Evolutionary conservation across 2,113 vertebrate species (phyloP).

Genomic region (Gallinago media): DNA sequence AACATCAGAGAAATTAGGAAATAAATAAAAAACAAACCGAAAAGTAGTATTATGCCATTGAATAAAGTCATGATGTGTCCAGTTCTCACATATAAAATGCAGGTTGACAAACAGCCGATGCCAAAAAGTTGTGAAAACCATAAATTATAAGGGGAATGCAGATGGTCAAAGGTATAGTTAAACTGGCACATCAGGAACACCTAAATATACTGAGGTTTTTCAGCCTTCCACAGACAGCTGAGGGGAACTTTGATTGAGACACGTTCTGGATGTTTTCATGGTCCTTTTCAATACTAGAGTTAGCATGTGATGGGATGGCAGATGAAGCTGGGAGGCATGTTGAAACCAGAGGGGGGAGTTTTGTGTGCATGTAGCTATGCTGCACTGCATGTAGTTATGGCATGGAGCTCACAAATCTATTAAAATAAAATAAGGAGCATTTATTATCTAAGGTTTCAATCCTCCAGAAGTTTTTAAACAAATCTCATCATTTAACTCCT

Average conservation of each 20-base stretch:
- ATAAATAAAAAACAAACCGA: not conserved
- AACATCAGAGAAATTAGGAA: not conserved
- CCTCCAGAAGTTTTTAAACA: not conserved
- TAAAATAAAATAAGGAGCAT: not conserved
- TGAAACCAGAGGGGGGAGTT: not conserved
- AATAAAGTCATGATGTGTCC: not conserved
- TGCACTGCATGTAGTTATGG: fast-evolving
- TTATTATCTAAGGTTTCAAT: not conserved
- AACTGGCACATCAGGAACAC: not conserved
- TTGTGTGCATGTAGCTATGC: not conserved
- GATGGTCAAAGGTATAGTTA: not conserved
- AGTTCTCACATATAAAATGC: not conserved
- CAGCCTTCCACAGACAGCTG: not conserved
- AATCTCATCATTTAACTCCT: not conserved
- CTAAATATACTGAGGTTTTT: not conserved
- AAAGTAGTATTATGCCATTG: not conserved
- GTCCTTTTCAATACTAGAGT: not conserved
- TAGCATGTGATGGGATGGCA: not conserved
- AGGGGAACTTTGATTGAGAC: not conserved
- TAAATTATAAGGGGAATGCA: not conserved
- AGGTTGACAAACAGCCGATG: not conserved
- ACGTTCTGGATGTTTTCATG: not conserved
- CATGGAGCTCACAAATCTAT: not conserved
- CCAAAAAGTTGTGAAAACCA: not conserved
- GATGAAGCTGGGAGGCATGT: not conserved